Evolutionary conservation across 2,888 invertebrate species (phyloP).

Genomic region (Stratiomys singularior): DNA sequence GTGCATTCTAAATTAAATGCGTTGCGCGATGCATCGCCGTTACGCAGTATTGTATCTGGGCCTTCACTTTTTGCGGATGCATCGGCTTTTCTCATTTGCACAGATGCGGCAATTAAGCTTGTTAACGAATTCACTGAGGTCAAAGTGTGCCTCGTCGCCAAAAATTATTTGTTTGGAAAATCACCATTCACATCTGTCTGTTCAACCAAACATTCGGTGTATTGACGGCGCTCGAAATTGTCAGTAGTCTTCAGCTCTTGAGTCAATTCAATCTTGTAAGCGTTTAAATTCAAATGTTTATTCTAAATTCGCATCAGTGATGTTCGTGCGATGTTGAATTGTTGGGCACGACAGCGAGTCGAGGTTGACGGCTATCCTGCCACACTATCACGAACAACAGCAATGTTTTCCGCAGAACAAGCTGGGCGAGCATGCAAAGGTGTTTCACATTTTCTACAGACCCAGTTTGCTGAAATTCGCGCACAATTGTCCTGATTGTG

Average conservation of each 20-base stretch:
- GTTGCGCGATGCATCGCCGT: not conserved
- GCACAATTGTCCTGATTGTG: not conserved
- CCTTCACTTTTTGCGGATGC: not conserved
- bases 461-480: constrained; percentile 4
- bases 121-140: too few relatives aligned
- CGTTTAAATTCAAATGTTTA: too few relatives aligned
- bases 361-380: not conserved
- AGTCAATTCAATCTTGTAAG: too few relatives aligned
- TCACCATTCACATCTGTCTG: too few relatives aligned
- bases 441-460: not conserved
- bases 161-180: not conserved
- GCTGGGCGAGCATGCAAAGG: not conserved
- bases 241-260: too few relatives aligned
- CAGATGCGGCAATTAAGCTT: not conserved
- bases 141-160: not conserved
- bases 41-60: too few relatives aligned
- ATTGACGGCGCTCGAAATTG: too few relatives aligned
- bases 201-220: too few relatives aligned
- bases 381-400: not conserved
- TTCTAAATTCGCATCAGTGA: too few relatives aligned
- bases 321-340: too few relatives aligned
- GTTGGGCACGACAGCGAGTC: not conserved
- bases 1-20: too few relatives aligned
- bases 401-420: constrained; percentile 6
- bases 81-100: not conserved